Evolutionary conservation across 2,888 invertebrate species (phyloP), one percentile per base, ranked within the genome.

Genomic region (Lomographa bimaculata): DNA sequence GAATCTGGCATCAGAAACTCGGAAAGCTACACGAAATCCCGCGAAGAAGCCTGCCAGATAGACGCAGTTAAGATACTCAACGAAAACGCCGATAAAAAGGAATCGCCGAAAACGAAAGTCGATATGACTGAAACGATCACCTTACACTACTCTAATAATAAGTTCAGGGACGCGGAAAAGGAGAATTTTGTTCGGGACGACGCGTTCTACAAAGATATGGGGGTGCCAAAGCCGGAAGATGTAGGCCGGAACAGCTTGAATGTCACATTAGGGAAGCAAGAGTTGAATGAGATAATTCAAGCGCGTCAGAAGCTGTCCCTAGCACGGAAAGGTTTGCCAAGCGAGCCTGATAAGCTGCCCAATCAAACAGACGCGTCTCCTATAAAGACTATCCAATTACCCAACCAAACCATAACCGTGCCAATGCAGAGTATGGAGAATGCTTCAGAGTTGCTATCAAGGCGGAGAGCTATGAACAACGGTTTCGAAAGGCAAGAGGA

Each of bases 181-280:
- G 89, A 89, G 51, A 90, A 89, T 1, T 89, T 89, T 40, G 72
- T 80, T 46, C 71, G 75, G 35, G 82, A 86, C 44, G 85, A 89
- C 32, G 62, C 85, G 5, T 90, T 89, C 37, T 84, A 76, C 50
- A 84, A 74, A 56, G 84, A 87, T 2, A 83, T 82, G 78, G 79
- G 71, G 0, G 23, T 82, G 16, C 68, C 64, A 1, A 79, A 67
- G 30, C 65, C 79, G 0, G 70, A 71, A 0, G 85, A 81, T 1
- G 33, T 67, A 0, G 78, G 64, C 0, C 68, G 60, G 27, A 83
- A 75, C 14, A 89, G 82, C 44, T 21, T 86, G 1, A 89, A 85
- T 41, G 78, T 84, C 0, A 89, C 86, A 0, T 43, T 85, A 1
- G 89, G 87, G 12, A 90, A 90, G 43, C 81, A 86, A 36, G 89